These are phyloP conservation scores for Platichthys flesus DNA, from an alignment of 2,113 vertebrate genomes.

Conservation along the genomic window DNA sequence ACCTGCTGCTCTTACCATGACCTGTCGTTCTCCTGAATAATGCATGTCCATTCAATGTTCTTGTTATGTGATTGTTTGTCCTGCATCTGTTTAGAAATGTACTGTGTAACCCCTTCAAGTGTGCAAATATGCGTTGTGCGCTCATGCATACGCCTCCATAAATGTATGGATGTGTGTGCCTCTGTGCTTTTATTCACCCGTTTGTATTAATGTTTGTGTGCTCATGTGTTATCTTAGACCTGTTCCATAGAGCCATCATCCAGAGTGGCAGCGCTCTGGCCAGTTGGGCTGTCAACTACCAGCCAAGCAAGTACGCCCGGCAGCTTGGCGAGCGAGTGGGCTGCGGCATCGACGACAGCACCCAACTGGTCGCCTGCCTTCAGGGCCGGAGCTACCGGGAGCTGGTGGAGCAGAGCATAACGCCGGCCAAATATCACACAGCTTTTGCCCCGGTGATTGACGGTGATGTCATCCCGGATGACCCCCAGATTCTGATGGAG, in stretches of 20 bases:
- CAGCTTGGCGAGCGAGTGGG: slow-evolving; percentile 94
- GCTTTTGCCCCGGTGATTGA: slow-evolving; percentile 99
- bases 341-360: slow-evolving; percentile 93
- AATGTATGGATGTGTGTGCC: slow-evolving; percentile 7
- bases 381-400: slow-evolving; percentile 91
- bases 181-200: neutral
- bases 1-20: slow-evolving; percentile 18
- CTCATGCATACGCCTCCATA: slow-evolving; percentile 22
- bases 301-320: slow-evolving; percentile 95
- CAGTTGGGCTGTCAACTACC: slow-evolving; percentile 99
- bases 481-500: slow-evolving; percentile 99
- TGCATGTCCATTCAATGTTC: slow-evolving; percentile 18
- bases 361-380: slow-evolving; percentile 93
- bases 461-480: slow-evolving; percentile 96
- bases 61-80: slow-evolving; percentile 3
- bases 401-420: slow-evolving; percentile 91
- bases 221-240: slow-evolving; percentile 83
- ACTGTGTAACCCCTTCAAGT: slow-evolving; percentile 8
- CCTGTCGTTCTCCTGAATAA: slow-evolving; percentile 39
- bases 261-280: slow-evolving; percentile 97
- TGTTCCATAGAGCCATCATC: slow-evolving; percentile 98
- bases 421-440: slow-evolving; percentile 95
- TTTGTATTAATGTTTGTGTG: slow-evolving; percentile 33
- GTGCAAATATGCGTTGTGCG: neutral
- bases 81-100: slow-evolving; percentile 43